phyloP scores from a whole-genome alignment of 2,888 invertebrate genomes.

The Alsophila aescularia region DNA sequence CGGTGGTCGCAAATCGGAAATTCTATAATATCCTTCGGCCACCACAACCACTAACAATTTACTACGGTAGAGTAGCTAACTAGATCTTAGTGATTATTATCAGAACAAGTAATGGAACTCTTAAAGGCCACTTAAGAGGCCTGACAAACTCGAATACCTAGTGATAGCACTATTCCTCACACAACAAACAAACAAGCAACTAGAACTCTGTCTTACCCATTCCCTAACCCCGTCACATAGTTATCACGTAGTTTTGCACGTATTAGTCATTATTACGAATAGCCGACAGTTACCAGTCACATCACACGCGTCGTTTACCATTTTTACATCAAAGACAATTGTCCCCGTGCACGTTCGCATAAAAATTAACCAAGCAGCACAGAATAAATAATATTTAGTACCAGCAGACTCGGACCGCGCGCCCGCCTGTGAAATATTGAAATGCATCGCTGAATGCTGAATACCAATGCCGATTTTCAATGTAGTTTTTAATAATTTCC shows the following conservation, averaged over 20 bases:
- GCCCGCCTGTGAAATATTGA: constrained; percentile 12
- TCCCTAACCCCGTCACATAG: background rate
- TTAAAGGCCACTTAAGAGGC: no score
- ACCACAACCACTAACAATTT: no score
- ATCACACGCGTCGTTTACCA: constrained; percentile 18
- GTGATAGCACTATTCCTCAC: no score
- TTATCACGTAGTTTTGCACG: background rate
- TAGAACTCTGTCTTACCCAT: background rate
- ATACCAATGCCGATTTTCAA: constrained; percentile 8
- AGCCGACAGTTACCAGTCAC: constrained; percentile 3
- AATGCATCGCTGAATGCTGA: constrained; percentile 10
- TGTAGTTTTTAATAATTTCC: constrained; percentile 12
- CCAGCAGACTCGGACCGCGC: background rate
- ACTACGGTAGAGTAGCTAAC: no score
- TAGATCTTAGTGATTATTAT: no score
- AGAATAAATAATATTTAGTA: no score
- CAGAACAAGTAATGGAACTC: no score
- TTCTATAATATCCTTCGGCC: no score
- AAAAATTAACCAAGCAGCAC: constrained; percentile 37
- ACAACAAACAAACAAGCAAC: no score
- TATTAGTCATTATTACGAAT: background rate
- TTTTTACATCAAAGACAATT: constrained; percentile 33
- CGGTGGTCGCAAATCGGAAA: no score
- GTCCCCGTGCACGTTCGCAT: constrained; percentile 29
- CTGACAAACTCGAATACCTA: no score